phyloP scores from a whole-genome alignment of 2,113 vertebrate species.

The Chloropsis cyanopogon region DNA sequence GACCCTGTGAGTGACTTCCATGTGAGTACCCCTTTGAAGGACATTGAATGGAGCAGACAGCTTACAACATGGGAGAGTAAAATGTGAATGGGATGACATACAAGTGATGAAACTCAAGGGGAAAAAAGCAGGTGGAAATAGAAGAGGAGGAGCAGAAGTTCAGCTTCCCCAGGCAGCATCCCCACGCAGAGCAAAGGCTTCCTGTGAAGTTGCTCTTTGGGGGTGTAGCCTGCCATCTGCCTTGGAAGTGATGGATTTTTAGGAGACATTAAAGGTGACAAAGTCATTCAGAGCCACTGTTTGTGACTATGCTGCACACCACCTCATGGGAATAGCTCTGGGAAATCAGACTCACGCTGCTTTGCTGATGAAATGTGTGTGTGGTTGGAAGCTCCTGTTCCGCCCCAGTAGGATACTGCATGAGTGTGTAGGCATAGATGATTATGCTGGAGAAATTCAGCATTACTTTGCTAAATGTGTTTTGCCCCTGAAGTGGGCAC shows the following conservation, averaged over 20 bases:
- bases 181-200: slow-evolving; percentile 38
- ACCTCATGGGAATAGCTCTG: slow-evolving; percentile 15
- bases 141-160: slow-evolving; percentile 16
- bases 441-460: neutral
- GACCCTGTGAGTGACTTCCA: neutral
- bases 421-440: neutral
- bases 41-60: neutral
- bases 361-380: neutral
- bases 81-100: slow-evolving; percentile 36
- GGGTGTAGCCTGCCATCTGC: slow-evolving; percentile 54
- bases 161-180: neutral
- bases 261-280: slow-evolving; percentile 39
- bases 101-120: slow-evolving; percentile 21
- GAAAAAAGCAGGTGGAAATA: slow-evolving; percentile 43
- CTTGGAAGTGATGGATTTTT: slow-evolving; percentile 6
- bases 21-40: neutral
- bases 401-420: neutral
- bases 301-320: neutral
- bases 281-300: slow-evolving; percentile 19
- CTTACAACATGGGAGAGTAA: neutral
- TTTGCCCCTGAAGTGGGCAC: neutral
- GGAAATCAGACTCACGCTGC: neutral
- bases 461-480: neutral
- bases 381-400: neutral
- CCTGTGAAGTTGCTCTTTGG: slow-evolving; percentile 46